phyloP scores from a whole-genome alignment of 2,113 vertebrate species.

The Pampusana beccarii region DNA sequence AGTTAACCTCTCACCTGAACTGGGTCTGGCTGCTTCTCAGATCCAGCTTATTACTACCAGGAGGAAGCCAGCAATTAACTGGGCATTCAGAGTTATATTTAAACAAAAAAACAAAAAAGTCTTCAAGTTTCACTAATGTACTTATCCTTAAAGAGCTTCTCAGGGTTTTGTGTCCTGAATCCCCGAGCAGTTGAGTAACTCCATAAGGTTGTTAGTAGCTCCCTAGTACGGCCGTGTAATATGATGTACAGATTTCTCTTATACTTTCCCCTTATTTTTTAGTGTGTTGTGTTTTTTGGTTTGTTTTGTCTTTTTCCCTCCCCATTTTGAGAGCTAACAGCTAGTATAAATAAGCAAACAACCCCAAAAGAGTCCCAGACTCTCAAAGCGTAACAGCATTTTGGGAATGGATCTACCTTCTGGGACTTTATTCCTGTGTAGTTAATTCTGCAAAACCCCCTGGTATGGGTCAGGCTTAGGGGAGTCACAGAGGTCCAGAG shows the following conservation, averaged over 20 bases:
- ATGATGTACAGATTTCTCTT: background rate
- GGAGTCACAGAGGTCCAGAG: background rate
- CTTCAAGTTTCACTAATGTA: background rate
- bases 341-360: background rate
- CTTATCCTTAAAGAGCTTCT: background rate
- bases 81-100: background rate
- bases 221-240: background rate
- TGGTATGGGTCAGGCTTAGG: background rate
- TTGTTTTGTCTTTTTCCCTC: too few species aligned
- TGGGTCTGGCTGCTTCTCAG: background rate
- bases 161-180: background rate
- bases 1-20: conserved; percentile 31
- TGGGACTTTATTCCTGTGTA: background rate
- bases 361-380: background rate
- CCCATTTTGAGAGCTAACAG: background rate
- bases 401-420: background rate
- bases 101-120: background rate
- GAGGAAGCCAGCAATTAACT: background rate
- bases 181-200: background rate
- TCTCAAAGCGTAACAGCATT: background rate
- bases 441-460: background rate
- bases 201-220: background rate
- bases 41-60: background rate
- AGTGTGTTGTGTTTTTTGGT: too few species aligned
- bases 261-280: background rate